phyloP scores from a whole-genome alignment of 2,888 invertebrate species.

The Chalcis sispes region DNA sequence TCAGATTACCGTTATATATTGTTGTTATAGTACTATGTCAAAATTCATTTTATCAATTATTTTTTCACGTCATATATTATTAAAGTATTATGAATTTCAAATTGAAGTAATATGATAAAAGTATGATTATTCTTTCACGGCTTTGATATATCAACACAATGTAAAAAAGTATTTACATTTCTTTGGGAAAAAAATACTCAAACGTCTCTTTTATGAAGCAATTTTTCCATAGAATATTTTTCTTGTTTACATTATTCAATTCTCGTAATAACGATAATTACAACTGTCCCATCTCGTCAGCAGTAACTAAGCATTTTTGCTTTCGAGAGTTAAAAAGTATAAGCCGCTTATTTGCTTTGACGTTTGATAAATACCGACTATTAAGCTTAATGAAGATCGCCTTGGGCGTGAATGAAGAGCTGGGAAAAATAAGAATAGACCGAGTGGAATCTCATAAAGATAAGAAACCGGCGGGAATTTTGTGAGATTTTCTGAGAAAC shows the following conservation, averaged over 20 bases:
- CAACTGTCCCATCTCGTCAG: not conserved
- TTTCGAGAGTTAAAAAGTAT: not conserved
- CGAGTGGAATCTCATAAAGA: too few relatives aligned
- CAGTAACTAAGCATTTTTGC: not conserved
- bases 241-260: not conserved
- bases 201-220: too few relatives aligned
- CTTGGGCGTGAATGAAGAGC: not conserved
- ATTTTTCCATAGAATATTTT: not conserved
- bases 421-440: slow-evolving; percentile 3
- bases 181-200: too few relatives aligned
- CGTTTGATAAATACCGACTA: slow-evolving; percentile 73
- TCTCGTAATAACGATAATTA: not conserved
- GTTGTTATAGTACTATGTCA: not conserved
- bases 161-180: too few relatives aligned
- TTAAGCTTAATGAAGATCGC: slow-evolving; percentile 64
- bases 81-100: too few relatives aligned
- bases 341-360: slow-evolving; percentile 70
- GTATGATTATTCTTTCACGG: too few relatives aligned
- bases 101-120: too few relatives aligned
- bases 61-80: too few relatives aligned
- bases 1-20: slow-evolving; percentile 8
- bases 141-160: too few relatives aligned
- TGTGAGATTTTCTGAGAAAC: not conserved
- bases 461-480: not conserved
- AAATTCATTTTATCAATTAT: too few relatives aligned